Conservation (phyloP, 2,113 vertebrate genomes). For the Etia nguti region DNA sequence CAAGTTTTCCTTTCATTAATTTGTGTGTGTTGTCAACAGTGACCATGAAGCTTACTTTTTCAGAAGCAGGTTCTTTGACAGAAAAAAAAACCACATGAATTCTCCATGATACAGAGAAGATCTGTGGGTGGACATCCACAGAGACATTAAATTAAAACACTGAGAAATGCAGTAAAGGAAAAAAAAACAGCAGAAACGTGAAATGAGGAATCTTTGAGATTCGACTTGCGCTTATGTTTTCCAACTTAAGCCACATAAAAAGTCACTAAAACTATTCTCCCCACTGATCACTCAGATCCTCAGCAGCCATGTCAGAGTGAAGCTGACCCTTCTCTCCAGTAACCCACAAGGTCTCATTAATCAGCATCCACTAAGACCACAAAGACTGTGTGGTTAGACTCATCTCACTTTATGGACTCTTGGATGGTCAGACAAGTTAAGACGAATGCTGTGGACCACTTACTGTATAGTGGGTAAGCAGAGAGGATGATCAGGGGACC, state of each 20-base stretch:
- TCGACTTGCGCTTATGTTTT: neutral
- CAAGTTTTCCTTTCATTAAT: neutral
- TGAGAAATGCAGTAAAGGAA: neutral
- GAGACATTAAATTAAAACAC: neutral
- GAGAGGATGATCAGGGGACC: conserved; percentile 3
- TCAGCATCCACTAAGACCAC: conserved; percentile 21
- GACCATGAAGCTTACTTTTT: neutral
- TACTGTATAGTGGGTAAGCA: neutral
- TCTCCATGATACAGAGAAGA: neutral
- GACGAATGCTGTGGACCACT: conserved; percentile 12
- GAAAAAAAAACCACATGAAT: neutral
- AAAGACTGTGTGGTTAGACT: neutral
- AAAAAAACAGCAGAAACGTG: neutral
- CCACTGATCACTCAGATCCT: conserved; percentile 16
- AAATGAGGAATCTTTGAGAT: neutral
- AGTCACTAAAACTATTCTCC: neutral
- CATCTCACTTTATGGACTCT: neutral
- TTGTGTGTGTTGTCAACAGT: neutral
- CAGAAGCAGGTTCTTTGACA: neutral
- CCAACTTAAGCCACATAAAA: neutral
- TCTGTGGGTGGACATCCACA: neutral
- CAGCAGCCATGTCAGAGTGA: neutral
- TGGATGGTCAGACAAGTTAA: conserved; percentile 4
- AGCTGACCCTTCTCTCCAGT: neutral
- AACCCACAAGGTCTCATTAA: conserved; percentile 39